Evolutionary conservation across 2,888 invertebrate species (phyloP).

Genomic region (Biston stratarius): DNA sequence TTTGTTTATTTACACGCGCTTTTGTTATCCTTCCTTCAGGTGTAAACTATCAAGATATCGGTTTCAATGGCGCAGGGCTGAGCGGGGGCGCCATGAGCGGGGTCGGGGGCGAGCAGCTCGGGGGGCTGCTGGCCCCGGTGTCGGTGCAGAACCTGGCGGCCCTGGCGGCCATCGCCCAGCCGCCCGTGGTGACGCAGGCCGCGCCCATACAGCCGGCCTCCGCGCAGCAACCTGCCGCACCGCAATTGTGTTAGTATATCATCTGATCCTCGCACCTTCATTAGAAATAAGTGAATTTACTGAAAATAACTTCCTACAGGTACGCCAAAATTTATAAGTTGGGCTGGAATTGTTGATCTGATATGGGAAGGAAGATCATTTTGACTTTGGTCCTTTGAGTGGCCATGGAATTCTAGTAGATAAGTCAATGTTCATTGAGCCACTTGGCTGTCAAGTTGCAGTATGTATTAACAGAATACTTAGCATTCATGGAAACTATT

Average conservation of each 20-base stretch:
- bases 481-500: too few species aligned
- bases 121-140: constrained; percentile 93
- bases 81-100: constrained; percentile 69
- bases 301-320: background rate
- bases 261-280: background rate
- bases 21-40: constrained; percentile 54
- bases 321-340: background rate
- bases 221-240: constrained; percentile 72
- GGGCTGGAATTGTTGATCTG: background rate
- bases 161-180: constrained; percentile 92
- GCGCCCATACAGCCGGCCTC: constrained; percentile 70
- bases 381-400: too few species aligned
- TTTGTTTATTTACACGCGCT: constrained; percentile 36
- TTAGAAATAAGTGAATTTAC: background rate
- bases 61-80: constrained; percentile 84
- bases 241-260: constrained; percentile 78
- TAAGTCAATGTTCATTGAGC: too few species aligned
- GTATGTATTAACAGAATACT: too few species aligned
- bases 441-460: too few species aligned
- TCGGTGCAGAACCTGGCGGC: constrained; percentile 97
- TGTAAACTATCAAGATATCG: constrained; percentile 84
- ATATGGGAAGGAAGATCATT: too few species aligned
- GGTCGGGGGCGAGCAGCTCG: constrained; percentile 91
- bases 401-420: too few species aligned
- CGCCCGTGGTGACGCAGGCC: constrained; percentile 83